A percentile compares a stretch with the other conserved stretches of the same genome.
phyloP scores from a whole-genome alignment of 2,888 invertebrate species.

The Linnaemya vulpina region DNA sequence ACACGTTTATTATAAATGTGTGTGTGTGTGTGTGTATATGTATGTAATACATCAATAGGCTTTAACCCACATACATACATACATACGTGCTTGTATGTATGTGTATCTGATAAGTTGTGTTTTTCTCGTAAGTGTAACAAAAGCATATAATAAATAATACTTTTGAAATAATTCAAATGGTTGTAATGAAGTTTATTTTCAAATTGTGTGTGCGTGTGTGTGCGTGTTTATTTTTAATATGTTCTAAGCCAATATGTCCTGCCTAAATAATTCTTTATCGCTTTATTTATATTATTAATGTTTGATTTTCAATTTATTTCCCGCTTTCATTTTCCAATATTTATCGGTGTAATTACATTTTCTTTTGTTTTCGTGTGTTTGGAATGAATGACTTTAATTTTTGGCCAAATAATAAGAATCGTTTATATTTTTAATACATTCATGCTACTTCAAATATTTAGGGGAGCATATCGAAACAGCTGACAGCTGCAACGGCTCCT shows the following conservation, averaged over 20 bases:
- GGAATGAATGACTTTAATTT: neutral
- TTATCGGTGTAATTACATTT: slow-evolving; percentile 13
- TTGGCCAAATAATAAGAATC: neutral
- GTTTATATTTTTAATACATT: too few relatives aligned
- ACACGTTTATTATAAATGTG: too few relatives aligned
- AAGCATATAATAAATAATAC: neutral
- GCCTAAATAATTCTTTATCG: slow-evolving; percentile 7
- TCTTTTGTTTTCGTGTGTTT: neutral
- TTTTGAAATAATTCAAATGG: slow-evolving; percentile 4
- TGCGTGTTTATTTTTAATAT: slow-evolving; percentile 1
- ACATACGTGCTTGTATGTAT: too few relatives aligned
- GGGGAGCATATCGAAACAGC: too few relatives aligned
- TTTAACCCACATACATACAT: neutral
- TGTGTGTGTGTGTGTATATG: too few relatives aligned
- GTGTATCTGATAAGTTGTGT: neutral
- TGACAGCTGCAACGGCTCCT: too few relatives aligned
- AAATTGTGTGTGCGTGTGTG: neutral
- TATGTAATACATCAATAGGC: neutral
- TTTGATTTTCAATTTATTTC: neutral
- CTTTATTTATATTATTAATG: slow-evolving; percentile 21
- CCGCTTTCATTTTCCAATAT: neutral
- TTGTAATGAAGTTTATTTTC: slow-evolving; percentile 21
- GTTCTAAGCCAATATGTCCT: neutral
- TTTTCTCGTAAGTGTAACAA: slow-evolving; percentile 24
- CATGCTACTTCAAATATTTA: too few relatives aligned